Evolutionary conservation across 1,140 invertebrate genomes (phyloP).

Genomic region (Drosophila parvula): DNA sequence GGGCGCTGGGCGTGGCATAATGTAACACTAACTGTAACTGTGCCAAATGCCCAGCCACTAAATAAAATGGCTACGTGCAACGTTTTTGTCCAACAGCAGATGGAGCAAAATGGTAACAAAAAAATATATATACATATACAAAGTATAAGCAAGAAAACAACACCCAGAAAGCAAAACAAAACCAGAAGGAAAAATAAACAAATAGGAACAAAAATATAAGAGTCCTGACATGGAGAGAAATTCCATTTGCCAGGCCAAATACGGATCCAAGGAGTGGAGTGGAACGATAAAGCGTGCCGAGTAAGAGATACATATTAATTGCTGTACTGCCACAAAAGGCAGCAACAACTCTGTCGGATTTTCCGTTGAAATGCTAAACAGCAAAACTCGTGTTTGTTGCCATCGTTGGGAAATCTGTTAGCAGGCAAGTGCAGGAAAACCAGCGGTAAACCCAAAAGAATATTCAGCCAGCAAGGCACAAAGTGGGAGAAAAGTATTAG

Average conservation of each 20-base stretch:
- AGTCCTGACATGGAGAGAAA: constrained; percentile 30
- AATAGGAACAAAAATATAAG: constrained; percentile 36
- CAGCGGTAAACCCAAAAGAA: background rate
- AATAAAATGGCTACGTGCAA: constrained; percentile 77
- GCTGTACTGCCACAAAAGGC: constrained; percentile 49
- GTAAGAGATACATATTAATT: constrained; percentile 81
- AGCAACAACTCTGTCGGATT: constrained; percentile 52
- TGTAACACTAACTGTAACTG: constrained; percentile 68
- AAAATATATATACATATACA: background rate
- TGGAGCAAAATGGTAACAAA: constrained; percentile 26
- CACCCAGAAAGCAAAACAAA: constrained; percentile 14
- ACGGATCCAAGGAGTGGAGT: background rate
- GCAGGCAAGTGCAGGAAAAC: constrained; percentile 12
- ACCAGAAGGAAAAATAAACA: constrained; percentile 31
- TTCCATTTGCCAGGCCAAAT: constrained; percentile 22
- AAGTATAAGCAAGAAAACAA: constrained; percentile 16
- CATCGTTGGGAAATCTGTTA: constrained; percentile 26
- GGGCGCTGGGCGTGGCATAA: constrained; percentile 43
- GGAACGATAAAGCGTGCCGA: constrained; percentile 73
- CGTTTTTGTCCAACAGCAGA: constrained; percentile 38
- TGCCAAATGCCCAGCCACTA: constrained; percentile 66
- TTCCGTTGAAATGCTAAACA: constrained; percentile 78
- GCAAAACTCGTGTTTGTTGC: constrained; percentile 46
- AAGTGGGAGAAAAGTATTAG: too few species aligned
- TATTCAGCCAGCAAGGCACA: background rate